Base-by-base conservation (phyloP, 2,888 invertebrate genomes). In the Cataglyphis cursor region DNA sequence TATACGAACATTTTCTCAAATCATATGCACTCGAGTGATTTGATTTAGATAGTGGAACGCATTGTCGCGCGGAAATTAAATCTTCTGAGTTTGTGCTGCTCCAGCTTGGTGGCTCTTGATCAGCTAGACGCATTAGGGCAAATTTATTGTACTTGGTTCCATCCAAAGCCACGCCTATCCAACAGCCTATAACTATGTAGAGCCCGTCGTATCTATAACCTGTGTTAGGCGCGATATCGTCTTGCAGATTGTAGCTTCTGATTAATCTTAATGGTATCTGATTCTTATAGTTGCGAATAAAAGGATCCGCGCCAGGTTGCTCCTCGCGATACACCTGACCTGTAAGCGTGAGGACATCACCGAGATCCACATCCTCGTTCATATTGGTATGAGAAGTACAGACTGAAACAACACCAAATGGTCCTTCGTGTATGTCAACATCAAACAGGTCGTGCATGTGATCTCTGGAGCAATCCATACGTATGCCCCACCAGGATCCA, bases 401-500 rank as follows among this genome's bases (percentile, higher is more conserved):
- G 24, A 94, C 84, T 0, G 95, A 94, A 1, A 92, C 88, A 18
- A 93, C 94, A 8, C 94, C 94, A 24, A 90, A 93, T 0, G 93
- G 91, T 18, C 94, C 94, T 9, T 91, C 89, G 41, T 94, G 92
- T 51, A 94, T 80, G 51, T 92, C 90, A 10, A 88, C 88, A 57
- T 92, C 86, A 28, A 94, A 94, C 0, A 94, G 94, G 70, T 88
- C 90, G 57, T 95, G 95, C 35, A 94, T 90, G 10, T 89, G 88
- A 70, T 94, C 93, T n/a, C 94, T 89, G 0, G 94, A 92, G 76
- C 94, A 94, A 75, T 95, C 94, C 92, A 94, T 93, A 31, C 94
- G 93, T 65, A 94, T 94, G 28, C 94, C 94, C 94, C 95, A 95
- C 95, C 95, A 95, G 1, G 92, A 92, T 51, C 94, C 94, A 0